These are phyloP conservation scores for Dynastes maya DNA, from an alignment of 2,888 invertebrate species.

Conservation along the genomic window DNA sequence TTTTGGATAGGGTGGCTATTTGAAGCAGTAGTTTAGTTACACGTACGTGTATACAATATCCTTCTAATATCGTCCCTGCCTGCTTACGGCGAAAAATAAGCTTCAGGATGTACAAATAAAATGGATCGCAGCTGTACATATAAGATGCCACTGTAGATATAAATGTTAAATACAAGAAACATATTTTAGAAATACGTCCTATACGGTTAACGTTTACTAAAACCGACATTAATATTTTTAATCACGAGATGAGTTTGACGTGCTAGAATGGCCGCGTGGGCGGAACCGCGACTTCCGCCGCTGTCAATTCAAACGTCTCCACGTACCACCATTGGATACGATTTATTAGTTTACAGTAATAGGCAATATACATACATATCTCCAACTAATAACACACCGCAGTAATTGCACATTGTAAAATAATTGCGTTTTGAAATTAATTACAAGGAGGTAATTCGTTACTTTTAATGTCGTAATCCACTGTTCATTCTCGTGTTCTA, in stretches of 20 bases:
- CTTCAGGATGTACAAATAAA: too few relatives aligned
- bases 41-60: too few relatives aligned
- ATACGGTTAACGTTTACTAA: too few relatives aligned
- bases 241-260: slow-evolving; percentile 24
- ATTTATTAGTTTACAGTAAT: slow-evolving; percentile 26
- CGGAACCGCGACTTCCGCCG: slow-evolving; percentile 55
- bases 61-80: too few relatives aligned
- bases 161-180: too few relatives aligned
- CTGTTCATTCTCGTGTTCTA: slow-evolving; percentile 14
- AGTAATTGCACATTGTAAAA: slow-evolving; percentile 49
- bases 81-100: too few relatives aligned
- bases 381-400: slow-evolving; percentile 49
- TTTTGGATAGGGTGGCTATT: too few relatives aligned
- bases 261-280: slow-evolving; percentile 53
- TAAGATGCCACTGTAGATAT: too few relatives aligned
- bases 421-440: slow-evolving; percentile 51
- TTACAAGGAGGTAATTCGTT: slow-evolving; percentile 47
- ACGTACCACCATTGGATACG: slow-evolving; percentile 28
- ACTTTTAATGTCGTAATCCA: slow-evolving; percentile 42
- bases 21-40: too few relatives aligned
- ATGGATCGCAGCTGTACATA: too few relatives aligned
- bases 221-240: slow-evolving; percentile 11
- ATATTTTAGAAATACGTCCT: too few relatives aligned
- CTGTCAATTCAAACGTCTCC: slow-evolving; percentile 48
- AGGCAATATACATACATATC: slow-evolving; percentile 29